These are phyloP conservation scores for Chelonus insularis DNA, from an alignment of 1,140 invertebrate genomes.

Conservation along the genomic window DNA sequence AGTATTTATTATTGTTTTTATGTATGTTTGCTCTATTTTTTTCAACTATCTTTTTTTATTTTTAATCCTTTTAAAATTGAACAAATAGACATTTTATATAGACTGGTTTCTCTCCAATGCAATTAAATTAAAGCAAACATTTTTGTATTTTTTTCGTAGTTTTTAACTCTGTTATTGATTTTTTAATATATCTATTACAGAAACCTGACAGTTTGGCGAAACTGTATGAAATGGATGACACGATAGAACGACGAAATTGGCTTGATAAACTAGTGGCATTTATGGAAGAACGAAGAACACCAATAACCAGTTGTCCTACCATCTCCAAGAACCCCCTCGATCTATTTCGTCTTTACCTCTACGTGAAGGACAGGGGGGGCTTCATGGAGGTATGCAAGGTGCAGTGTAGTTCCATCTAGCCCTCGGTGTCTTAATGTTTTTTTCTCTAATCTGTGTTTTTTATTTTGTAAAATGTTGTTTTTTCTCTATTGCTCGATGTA, in stretches of 20 bases:
- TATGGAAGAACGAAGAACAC: conserved; percentile 90
- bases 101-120: no score
- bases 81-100: not conserved
- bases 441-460: conserved; percentile 42
- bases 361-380: conserved; percentile 93
- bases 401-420: conserved; percentile 68
- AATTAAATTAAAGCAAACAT: no score
- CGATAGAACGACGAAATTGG: conserved; percentile 87
- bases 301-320: conserved; percentile 92
- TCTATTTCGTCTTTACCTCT: conserved; percentile 93
- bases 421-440: conserved; percentile 51
- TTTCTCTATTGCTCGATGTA: conserved; percentile 23
- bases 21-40: not conserved
- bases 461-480: conserved; percentile 20
- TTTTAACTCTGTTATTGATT: conserved; percentile 9
- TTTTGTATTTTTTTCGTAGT: not conserved
- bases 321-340: conserved; percentile 98
- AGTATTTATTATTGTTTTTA: not conserved
- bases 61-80: not conserved
- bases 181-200: conserved; percentile 57
- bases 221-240: conserved; percentile 96
- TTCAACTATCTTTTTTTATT: not conserved
- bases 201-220: conserved; percentile 90
- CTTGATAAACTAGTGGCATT: conserved; percentile 89
- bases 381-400: conserved; percentile 93